Base-by-base conservation (phyloP, 2,888 invertebrate species). In the Scelioninae gen. 2 region DNA sequence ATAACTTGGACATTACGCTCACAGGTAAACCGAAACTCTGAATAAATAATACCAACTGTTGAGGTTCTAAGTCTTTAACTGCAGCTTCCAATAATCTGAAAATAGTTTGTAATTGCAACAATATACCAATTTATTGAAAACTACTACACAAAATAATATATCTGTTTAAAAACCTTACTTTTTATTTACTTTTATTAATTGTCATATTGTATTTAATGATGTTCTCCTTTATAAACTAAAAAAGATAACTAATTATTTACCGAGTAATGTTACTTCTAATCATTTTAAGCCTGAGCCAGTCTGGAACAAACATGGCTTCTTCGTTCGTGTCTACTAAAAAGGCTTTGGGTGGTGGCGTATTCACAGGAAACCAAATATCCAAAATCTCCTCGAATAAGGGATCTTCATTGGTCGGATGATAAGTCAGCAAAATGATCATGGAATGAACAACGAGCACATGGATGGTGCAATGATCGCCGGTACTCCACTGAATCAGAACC, bases 1-100 rank as follows among this genome's bases (percentile, higher is more conserved):
- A 87, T 19, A 96, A 85, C 64, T 93, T 93, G 87, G 93, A 94
- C 92, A 96, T 95, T 0, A 95, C 93, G 57, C 90, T 89, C 0
- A 96, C 93, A 0, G 97, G 97, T 82, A 97, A 95, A 18, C 97
- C 98, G 86, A 97, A 98, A 11, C 96, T 96, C 87, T 97, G 97
- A 58, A 97, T 95, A 85, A 97, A 97, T 7, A 97, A 88, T 6
- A 97, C 93, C 57, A 97, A 89, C 85, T 97, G 96, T 61, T 93
- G 91, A 0, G 96, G 94, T 55, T 96, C 94, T 73, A 97, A 87
- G 78, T 94, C 95, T 55, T 92, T 90, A 25, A 97, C 89, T 0
- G 96, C 97, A 0, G 95, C 94, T 79, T 94, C 94, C 25, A 97
- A 92, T 19, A 98, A 88, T 46, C 92, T 88, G 1, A n/a, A 43